Base-by-base conservation (phyloP, 2,888 invertebrate species). In the Drosophila meridiana region DNA sequence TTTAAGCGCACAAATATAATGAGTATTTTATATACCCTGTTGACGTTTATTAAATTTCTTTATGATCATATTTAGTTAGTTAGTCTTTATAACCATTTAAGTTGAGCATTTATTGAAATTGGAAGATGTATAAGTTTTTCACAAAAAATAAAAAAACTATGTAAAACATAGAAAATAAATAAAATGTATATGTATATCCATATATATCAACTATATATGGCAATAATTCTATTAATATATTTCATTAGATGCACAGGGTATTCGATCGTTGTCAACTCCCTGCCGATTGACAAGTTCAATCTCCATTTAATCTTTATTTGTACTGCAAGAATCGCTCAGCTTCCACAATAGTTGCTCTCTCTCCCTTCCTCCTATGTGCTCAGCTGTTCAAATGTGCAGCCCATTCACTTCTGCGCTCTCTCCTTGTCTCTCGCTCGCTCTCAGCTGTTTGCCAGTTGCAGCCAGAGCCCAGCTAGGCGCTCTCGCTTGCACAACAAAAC, bases 361-460 rank as follows among this genome's bases (percentile, higher is more conserved):
- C 13, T 0, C 48, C 40, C 47, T 62, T 50, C 57, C 59, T 30
- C 20, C 42, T n/a, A n/a, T 7, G 9, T n/a, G 32, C 38, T 52
- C 56, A 69, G 62, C 67, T 77, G 76, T 56, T 58, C 11, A 8
- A 11, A 45, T 34, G 26, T 58, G 14, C 61, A 62, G 48, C 48
- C 36, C 32, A 40, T 40, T 53, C 61, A 28, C 36, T 58, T 45
- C 9, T 42, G 7, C 32, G 30, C 42, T 42, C 42, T 57, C n/a
- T 20, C 3, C 40, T n/a, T 50, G 56, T 52, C 20, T 20, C 50
- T 60, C 58, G 40, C 53, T 40, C 38, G 40, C 47, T 65, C 34
- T 52, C 56, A 69, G 62, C 73, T 77, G 78, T 57, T 61, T 14
- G 5, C 40, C 14, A 47, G 40, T 6, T 59, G 56, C 72, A 60